Base-by-base conservation (phyloP, 1,140 invertebrate genomes). In the Ceratosolen fusciceps region DNA sequence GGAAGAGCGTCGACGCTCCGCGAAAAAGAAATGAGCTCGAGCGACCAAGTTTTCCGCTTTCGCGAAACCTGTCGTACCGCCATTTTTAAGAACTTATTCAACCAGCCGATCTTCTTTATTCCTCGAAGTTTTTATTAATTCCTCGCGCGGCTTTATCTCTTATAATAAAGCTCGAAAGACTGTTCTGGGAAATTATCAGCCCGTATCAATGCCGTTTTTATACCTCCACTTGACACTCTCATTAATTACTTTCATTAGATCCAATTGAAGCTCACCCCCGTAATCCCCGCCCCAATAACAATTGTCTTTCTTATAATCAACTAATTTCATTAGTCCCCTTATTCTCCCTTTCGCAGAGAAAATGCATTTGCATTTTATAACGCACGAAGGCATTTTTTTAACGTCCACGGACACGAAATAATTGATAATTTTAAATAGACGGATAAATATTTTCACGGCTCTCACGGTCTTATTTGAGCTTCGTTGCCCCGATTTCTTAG, bases 11-110 rank as follows among this genome's bases (percentile, higher is more conserved):
- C 31, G 31, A 12, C 0, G n/a, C n/a, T n/a, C n/a, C 1, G 21
- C 2, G 24, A 37, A 12, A n/a, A 34, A 37, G 34, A 37, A 37
- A 37, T 12, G 31, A 37, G 4, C 31, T 65, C 58, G 29, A 10
- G 12, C 29, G n/a, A n/a, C n/a, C n/a, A n/a, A n/a, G 12, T 62
- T 62, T 62, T 62, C 58, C 58, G 26, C 31, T 65, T 65, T 65
- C 31, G 19, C 29, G 26, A 65, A 65, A 65, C 60, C 19, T 65
- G 31, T 37, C 60, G 16, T n/a, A 26, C 19, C 1, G 4, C 29
- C 19, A 9, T 37, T 37, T 65, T 31, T 37, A 29, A 62, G 9
- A 21, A 10, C 19, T 31, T n/a, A 37, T 37, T 65, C 0, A 10
- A 37, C 60, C 37, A 37, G 10, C 5, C 34, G 12, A 65, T 65